Conservation (phyloP, 1,140 invertebrate species). For the Philaenus spumarius region DNA sequence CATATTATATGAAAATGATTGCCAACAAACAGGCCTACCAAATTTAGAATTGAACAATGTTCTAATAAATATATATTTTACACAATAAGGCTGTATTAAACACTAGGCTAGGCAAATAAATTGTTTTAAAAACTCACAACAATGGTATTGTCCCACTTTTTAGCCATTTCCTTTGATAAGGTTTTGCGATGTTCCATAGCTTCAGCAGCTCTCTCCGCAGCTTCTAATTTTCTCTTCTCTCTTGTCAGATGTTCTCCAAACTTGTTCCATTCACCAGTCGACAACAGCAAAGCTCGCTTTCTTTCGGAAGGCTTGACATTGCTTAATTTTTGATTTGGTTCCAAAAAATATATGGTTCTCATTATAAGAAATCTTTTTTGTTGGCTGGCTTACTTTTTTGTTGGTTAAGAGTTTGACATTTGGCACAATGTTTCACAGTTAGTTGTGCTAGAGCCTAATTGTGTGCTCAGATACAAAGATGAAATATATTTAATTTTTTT, state of each 20-base stretch:
- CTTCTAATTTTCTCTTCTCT: neutral
- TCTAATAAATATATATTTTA: no score
- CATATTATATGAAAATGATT: no score
- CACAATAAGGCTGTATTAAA: no score
- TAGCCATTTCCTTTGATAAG: constrained; percentile 22
- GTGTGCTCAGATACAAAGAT: no score
- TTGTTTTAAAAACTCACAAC: constrained; percentile 17
- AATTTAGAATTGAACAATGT: no score
- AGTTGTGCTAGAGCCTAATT: no score
- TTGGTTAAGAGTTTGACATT: no score
- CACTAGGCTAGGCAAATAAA: neutral
- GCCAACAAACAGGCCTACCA: no score
- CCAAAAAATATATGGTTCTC: constrained; percentile 11
- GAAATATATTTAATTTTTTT: no score
- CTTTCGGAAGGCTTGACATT: constrained; percentile 4
- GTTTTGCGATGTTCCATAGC: constrained; percentile 11
- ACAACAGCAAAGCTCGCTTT: constrained; percentile 4
- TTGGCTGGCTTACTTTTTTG: no score
- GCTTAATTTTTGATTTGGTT: neutral
- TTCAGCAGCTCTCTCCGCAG: neutral
- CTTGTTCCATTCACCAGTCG: constrained; percentile 18
- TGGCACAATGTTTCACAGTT: no score
- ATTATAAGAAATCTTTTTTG: no score
- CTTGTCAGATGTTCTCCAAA: constrained; percentile 2
- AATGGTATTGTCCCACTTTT: constrained; percentile 25